Percentiles rank a stretch among this genome's conserved stretches.
These are phyloP conservation scores for Anguilla obscura DNA, from an alignment of 2,797 vertebrate genomes.

Conservation along the genomic window DNA sequence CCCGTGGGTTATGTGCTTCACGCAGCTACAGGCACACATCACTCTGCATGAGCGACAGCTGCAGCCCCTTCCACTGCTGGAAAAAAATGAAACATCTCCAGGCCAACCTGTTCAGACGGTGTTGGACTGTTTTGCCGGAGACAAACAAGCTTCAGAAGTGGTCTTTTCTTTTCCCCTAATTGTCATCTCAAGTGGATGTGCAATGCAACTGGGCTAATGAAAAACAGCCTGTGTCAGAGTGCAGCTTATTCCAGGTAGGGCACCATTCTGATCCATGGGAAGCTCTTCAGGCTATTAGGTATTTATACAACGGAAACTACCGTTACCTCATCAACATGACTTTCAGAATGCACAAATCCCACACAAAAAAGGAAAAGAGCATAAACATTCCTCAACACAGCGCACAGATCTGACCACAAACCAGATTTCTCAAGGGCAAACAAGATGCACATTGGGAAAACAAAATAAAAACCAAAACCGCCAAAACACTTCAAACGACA, in stretches of 20 bases:
- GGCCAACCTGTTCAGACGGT: not conserved
- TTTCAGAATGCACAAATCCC: not conserved
- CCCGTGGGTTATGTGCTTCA: not conserved
- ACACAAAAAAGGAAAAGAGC: not conserved
- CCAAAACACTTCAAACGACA: conserved; percentile 57
- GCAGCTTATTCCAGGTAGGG: not conserved
- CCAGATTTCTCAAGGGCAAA: conserved; percentile 21
- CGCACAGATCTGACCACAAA: conserved; percentile 16
- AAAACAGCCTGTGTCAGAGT: not conserved
- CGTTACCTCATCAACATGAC: not conserved
- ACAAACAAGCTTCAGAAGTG: not conserved
- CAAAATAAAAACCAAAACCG: conserved; percentile 48
- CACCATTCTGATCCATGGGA: not conserved
- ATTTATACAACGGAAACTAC: conserved; percentile 2
- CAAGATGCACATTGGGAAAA: conserved; percentile 16
- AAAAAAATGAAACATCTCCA: not conserved
- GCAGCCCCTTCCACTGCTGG: not conserved
- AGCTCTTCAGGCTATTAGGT: not conserved
- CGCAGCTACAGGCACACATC: not conserved
- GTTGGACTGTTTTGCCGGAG: not conserved
- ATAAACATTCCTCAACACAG: conserved; percentile 22
- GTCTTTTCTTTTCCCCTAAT: not conserved
- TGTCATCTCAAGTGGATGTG: not conserved
- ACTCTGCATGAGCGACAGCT: not conserved
- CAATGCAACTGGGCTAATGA: not conserved